Evolutionary conservation across 1,140 invertebrate species (phyloP).

Genomic region (Sarcophaga peregrina): DNA sequence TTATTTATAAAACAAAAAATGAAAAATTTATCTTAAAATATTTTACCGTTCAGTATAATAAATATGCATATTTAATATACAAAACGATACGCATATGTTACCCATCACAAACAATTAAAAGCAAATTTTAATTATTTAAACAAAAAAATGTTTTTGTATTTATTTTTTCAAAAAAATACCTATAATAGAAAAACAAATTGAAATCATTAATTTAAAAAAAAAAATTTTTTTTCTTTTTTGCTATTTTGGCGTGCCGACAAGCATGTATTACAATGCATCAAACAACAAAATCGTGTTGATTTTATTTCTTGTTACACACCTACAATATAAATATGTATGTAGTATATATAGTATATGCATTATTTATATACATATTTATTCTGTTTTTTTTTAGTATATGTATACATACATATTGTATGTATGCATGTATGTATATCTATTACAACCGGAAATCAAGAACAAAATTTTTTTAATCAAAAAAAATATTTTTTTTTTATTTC

Average conservation of each 20-base stretch:
- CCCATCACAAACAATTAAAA: slow-evolving; percentile 33
- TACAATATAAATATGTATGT: not conserved
- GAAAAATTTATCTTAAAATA: too few relatives aligned
- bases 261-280: not conserved
- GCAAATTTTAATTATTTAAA: slow-evolving; percentile 17
- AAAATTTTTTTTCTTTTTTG: not conserved
- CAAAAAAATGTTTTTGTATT: not conserved
- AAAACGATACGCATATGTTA: slow-evolving; percentile 1
- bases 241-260: not conserved
- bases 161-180: not conserved
- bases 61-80: too few relatives aligned
- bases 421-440: too few relatives aligned
- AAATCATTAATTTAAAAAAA: not conserved
- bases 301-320: not conserved
- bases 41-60: too few relatives aligned
- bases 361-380: too few relatives aligned
- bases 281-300: not conserved
- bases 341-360: too few relatives aligned
- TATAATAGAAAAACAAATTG: not conserved
- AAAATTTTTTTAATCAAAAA: too few relatives aligned
- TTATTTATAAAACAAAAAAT: too few relatives aligned
- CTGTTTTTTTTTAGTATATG: too few relatives aligned
- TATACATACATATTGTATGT: too few relatives aligned
- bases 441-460: too few relatives aligned
- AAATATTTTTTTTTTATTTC: too few relatives aligned